phyloP scores from a whole-genome alignment of 2,113 vertebrate genomes.

The Toxotes jaculatrix region DNA sequence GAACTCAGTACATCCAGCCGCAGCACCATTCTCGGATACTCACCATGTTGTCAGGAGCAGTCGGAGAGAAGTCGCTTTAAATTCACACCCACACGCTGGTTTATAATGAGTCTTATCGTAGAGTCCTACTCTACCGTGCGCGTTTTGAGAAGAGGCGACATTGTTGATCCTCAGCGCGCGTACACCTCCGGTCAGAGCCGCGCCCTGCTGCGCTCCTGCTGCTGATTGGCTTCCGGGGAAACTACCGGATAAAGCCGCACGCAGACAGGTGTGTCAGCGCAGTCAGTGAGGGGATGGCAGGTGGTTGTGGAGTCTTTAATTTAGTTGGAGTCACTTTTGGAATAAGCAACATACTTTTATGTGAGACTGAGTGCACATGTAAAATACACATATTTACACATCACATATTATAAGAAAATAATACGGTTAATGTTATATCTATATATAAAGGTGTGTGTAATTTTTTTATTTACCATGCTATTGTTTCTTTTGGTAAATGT shows the following conservation, averaged over 20 bases:
- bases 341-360: too few species aligned
- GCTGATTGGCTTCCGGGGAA: slow-evolving; percentile 60
- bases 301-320: background rate
- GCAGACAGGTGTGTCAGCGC: slow-evolving; percentile 7
- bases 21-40: slow-evolving; percentile 6
- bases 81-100: background rate
- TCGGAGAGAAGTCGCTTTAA: background rate
- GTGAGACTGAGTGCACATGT: too few species aligned
- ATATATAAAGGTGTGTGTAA: too few species aligned
- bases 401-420: too few species aligned
- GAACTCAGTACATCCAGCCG: background rate
- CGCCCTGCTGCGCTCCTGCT: slow-evolving; percentile 32
- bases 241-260: background rate
- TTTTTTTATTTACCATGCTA: too few species aligned
- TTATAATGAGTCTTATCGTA: too few species aligned
- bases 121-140: background rate
- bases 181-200: slow-evolving; percentile 35
- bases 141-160: slow-evolving; percentile 10
- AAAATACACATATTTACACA: background rate
- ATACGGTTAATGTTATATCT: too few species aligned
- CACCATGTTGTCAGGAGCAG: slow-evolving; percentile 68
- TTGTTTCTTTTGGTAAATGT: too few species aligned
- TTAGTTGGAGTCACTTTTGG: too few species aligned
- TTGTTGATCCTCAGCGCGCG: slow-evolving; percentile 43
- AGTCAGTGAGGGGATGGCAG: background rate